Percentiles rank a stretch among this genome's conserved stretches.
phyloP scores from a whole-genome alignment of 2,113 vertebrate species.

The Sinocyclocheilus maitianheensis region DNA sequence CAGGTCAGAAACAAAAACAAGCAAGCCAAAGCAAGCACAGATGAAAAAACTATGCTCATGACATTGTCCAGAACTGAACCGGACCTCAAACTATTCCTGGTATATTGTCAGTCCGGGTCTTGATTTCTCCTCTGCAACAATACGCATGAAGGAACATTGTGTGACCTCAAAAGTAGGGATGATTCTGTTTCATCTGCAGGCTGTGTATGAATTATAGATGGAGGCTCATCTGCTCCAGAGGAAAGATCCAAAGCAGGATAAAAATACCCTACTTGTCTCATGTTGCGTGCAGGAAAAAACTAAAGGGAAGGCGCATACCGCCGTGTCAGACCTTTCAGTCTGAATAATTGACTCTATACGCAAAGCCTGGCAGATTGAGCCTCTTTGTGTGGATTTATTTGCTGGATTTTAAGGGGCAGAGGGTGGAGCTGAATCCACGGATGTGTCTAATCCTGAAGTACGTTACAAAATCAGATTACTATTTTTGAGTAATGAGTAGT shows the following conservation, averaged over 20 bases:
- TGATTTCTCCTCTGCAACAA: slow-evolving; percentile 21
- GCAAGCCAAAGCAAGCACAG: background rate
- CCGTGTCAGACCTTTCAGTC: slow-evolving; percentile 33
- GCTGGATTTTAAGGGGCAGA: background rate
- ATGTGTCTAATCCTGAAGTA: background rate
- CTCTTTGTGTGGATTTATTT: slow-evolving; percentile 9
- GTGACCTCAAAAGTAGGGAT: slow-evolving; percentile 41
- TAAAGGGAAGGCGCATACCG: slow-evolving; percentile 41
- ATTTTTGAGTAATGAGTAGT: background rate
- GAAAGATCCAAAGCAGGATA: slow-evolving; percentile 46
- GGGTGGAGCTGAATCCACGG: background rate
- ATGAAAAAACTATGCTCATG: background rate
- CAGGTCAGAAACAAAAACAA: slow-evolving; percentile 21
- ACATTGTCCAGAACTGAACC: slow-evolving; percentile 4
- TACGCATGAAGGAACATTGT: slow-evolving; percentile 11
- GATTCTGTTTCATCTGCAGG: slow-evolving; percentile 43
- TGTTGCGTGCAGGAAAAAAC: slow-evolving; percentile 44
- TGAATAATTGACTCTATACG: slow-evolving; percentile 28
- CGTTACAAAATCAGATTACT: background rate
- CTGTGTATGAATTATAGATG: slow-evolving; percentile 58
- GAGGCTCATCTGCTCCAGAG: slow-evolving; percentile 42
- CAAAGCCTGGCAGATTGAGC: background rate
- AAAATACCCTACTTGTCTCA: slow-evolving; percentile 49
- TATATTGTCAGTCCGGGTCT: slow-evolving; percentile 1
- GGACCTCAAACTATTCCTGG: slow-evolving; percentile 5